Conservation (phyloP, 64 coral and sea anemone genomes). For the Trachythela sp. region DNA sequence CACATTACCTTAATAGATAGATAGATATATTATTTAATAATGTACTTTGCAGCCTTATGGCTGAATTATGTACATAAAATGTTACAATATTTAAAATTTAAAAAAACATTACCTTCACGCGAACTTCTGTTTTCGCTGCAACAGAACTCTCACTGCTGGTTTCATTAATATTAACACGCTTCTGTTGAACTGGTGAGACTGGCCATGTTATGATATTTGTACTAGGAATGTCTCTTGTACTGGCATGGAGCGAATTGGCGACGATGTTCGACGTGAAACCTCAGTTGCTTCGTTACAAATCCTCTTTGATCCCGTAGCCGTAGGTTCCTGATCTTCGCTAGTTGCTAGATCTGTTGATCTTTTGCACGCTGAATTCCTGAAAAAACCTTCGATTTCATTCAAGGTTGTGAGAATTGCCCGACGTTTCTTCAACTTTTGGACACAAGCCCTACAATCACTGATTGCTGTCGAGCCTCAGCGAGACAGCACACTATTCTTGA, state of each 20-base stretch:
- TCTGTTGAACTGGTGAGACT: neutral
- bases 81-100: too few relatives aligned
- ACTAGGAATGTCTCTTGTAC: too few relatives aligned
- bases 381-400: neutral
- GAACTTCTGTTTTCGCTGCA: neutral
- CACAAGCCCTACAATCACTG: neutral
- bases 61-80: too few relatives aligned
- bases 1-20: neutral
- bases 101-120: neutral
- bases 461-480: neutral
- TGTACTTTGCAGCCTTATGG: neutral
- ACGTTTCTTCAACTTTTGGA: slow-evolving; percentile 12
- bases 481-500: too few relatives aligned
- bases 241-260: neutral
- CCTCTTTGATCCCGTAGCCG: neutral
- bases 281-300: neutral
- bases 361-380: neutral
- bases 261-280: neutral
- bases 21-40: neutral
- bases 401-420: neutral
- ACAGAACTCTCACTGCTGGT: neutral
- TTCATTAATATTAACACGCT: neutral
- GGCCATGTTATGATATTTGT: neutral
- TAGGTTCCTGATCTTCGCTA: neutral
- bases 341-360: neutral